Base-by-base conservation (phyloP, 2,113 vertebrate genomes). In the Oryzias woworae region DNA sequence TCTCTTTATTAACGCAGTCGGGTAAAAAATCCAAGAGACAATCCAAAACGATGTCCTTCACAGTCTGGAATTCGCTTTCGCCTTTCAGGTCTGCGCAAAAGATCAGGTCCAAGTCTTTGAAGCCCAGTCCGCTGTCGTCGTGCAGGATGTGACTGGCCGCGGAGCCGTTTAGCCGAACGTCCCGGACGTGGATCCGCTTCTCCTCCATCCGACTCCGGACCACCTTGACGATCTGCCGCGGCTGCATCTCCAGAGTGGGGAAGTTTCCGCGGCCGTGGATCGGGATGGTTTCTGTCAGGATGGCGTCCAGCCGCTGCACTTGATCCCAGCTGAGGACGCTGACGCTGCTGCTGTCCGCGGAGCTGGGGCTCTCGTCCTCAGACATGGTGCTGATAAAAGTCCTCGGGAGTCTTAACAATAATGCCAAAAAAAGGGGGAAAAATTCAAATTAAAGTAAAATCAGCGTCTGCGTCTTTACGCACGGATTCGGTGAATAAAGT, bases 181-280 rank as follows among this genome's bases (percentile, higher is more conserved):
- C 96, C 76, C 96, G 93, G 71, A 99, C 93, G 26, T 88, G 87
- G 75, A 99, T 96, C 68, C 87, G 67, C 55, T 92, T 93, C 83
- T 97, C 94, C 58, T 95, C 94, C 94, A 99, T 94, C 53, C 96
- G 93, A 75, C 93, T 93, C 51, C 96, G 88, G 85, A 99, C 97
- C 75, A 95, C 95, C 75, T 95, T 95, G 16, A 98, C 96, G 75
- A 98, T 98, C 83, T 95, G 94, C 63, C 95, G 93, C 14, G 97
- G 97, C 88, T 95, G 94, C 94, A 98, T 94, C 88, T 96, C 90
- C 72, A 99, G 89, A 13, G 97, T 99, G 81, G 97, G 97, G 93
- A 99, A 99, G 91, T 99, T 98, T 6, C 97, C 96, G 58, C 97
- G 92, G 78, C 97, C 97, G 90, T 99, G 97, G 85, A 99, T 98